These are phyloP conservation scores for Drosophila gunungcola DNA, from an alignment of 1,140 invertebrate species.

Conservation along the genomic window DNA sequence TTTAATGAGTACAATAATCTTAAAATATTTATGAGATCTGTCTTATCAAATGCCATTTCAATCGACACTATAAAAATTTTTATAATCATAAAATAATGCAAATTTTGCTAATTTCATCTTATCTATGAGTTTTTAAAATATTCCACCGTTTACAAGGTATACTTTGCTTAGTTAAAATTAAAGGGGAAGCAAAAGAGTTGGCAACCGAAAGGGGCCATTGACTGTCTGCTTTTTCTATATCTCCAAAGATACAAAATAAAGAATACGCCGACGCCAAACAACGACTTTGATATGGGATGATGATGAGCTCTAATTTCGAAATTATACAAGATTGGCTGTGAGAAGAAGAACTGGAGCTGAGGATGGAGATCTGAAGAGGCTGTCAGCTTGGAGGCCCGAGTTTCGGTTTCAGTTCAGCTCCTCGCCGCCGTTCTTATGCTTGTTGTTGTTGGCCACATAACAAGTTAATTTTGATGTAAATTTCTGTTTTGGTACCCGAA, in stretches of 20 bases:
- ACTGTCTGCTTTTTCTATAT: constrained; percentile 3
- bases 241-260: constrained; percentile 18
- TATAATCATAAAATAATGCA: constrained; percentile 27
- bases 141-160: constrained; percentile 1
- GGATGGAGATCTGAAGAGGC: constrained; percentile 45
- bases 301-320: constrained; percentile 82
- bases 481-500: constrained; percentile 64
- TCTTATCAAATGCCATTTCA: constrained; percentile 15
- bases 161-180: not conserved
- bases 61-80: constrained; percentile 7
- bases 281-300: constrained; percentile 68
- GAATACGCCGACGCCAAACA: constrained; percentile 38
- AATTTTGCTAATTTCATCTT: constrained; percentile 33
- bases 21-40: constrained; percentile 9
- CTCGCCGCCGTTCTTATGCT: constrained; percentile 5
- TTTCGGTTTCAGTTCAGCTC: constrained; percentile 32
- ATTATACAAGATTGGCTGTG: constrained; percentile 76
- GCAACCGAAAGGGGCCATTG: not conserved
- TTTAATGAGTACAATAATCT: constrained; percentile 16
- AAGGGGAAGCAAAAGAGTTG: not conserved
- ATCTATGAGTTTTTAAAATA: constrained; percentile 14
- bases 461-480: constrained; percentile 84
- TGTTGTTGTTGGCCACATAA: constrained; percentile 56
- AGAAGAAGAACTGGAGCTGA: constrained; percentile 27
- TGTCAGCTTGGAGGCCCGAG: constrained; percentile 33